Base-by-base conservation (phyloP, 1,140 invertebrate genomes). In the Drosophila paulistorum region DNA sequence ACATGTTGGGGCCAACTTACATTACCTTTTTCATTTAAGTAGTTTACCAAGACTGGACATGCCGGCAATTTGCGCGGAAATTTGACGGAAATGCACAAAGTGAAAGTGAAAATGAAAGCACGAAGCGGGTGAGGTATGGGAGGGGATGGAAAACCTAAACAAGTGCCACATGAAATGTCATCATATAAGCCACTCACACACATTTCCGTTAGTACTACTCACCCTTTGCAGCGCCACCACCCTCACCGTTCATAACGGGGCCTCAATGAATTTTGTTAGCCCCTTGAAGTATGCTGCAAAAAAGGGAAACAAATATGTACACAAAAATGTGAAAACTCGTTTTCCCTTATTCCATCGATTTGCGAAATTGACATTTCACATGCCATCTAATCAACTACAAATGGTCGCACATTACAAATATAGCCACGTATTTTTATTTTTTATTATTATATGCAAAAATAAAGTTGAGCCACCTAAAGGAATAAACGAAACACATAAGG, bases 61-160 rank as follows among this genome's bases (percentile, higher is more conserved):
- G 79, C 67, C 83, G 83, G 83, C 83, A 87, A 86, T 86, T 87
- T 87, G 83, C 83, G 83, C 84, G 83, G 83, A 87, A 89, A 89
- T 87, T 87, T 77, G 73, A 89, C 84, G 83, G 83, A 87, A 89
- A 89, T 89, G 83, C 84, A 89, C 84, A 89, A 87, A 86, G 85
- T 86, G 83, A 86, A 89, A 70, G 79, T 72, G 75, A 72, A 87
- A 78, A 57, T 58, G 65, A 70, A 41, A 45, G 30, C 54, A 41
- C 51, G 20, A 58, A 74, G 33, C 7, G 33, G 33, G 33, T 7
- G 33, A 26, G 23, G 23, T 2, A 3, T 3, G 3, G 23, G 23
- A 26, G 23, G 23, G 30, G 5, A 6, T 30, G 7, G 7, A 10
- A 37, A 37, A 37, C 10, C 1, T 37, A 37, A 37, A 37, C 35